phyloP scores from a whole-genome alignment of 2,888 invertebrate genomes.

The Rhamnusium bicolor region DNA sequence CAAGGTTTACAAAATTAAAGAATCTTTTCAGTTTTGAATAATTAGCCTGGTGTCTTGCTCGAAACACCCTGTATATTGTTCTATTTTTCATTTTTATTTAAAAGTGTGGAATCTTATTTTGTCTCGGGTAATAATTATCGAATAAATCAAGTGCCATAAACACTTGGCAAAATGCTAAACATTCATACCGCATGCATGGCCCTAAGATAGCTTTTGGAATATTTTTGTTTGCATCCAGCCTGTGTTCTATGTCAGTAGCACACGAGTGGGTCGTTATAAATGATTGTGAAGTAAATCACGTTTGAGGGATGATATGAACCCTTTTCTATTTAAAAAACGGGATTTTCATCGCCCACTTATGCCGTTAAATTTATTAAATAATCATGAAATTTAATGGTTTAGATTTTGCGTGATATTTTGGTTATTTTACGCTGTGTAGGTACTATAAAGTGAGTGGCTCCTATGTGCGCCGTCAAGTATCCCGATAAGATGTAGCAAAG shows the following conservation, averaged over 20 bases:
- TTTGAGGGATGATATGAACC: slow-evolving; percentile 19
- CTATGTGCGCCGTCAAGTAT: too few relatives aligned
- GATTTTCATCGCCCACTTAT: slow-evolving; percentile 3
- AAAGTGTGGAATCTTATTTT: background rate
- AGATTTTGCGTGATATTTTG: background rate
- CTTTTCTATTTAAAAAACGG: slow-evolving; percentile 14
- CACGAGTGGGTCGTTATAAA: slow-evolving; percentile 42
- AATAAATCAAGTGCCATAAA: slow-evolving; percentile 22
- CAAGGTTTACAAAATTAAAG: too few relatives aligned
- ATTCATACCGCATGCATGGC: background rate
- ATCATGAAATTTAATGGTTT: background rate
- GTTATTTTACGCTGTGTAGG: background rate
- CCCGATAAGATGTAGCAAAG: too few relatives aligned
- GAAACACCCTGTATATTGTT: too few relatives aligned
- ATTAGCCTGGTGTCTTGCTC: too few relatives aligned
- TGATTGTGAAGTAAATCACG: slow-evolving; percentile 42
- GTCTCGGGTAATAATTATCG: background rate
- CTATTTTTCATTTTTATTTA: too few relatives aligned
- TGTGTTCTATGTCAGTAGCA: slow-evolving; percentile 34
- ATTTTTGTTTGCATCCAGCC: slow-evolving; percentile 16
- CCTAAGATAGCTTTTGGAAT: slow-evolving; percentile 14
- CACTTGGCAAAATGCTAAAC: slow-evolving; percentile 20
- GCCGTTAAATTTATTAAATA: slow-evolving; percentile 11
- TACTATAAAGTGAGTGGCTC: too few relatives aligned
- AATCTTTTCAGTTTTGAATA: too few relatives aligned